Base-by-base conservation (phyloP, 2,888 invertebrate species). In the Smittia sp. region DNA sequence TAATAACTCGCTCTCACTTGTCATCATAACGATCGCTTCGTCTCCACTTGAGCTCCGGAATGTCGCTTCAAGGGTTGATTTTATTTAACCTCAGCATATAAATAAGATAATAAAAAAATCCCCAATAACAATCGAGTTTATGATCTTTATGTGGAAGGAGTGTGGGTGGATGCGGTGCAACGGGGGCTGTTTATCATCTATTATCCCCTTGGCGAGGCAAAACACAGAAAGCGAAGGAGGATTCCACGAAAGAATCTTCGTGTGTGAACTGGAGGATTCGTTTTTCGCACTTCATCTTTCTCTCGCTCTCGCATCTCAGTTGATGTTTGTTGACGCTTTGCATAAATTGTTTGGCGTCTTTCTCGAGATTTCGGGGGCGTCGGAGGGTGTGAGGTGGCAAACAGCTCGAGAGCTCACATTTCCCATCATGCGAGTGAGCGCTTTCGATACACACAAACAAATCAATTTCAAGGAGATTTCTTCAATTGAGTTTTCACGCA, bases 41-140 rank as follows among this genome's bases (percentile, higher is more conserved):
- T 27, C 63, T n/a, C 63, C 9, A 63, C 25, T 27, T 25, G 25
- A 27, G n/a, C 25, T 13, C 25, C 18, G 27, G 9, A 58, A 58
- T 46, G 2, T 46, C 18, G 46, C 69, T 70, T 70, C 54, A 22
- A 52, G 69, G 65, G 69, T 54, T 58, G 72, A 62, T 62, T 62
- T 72, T 72, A 62, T 72, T 72, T 72, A 72, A 72, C 72, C 72
- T 69, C 69, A 69, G 69, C 69, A 32, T 70, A 70, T 70, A 72
- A 72, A 72, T 72, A 72, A 72, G 72, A 72, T 72, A 72, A 72
- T 72, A 72, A 72, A 72, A 69, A 58, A 69, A 62, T 72, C 72
- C 58, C 72, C 72, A 72, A 72, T 72, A 72, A 72, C 72, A 72
- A 72, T 72, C 58, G 62, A 72, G 72, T 72, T 72, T 72, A 72